Conservation (phyloP, 1,140 invertebrate genomes). For the Panagrolaimus sp. region DNA sequence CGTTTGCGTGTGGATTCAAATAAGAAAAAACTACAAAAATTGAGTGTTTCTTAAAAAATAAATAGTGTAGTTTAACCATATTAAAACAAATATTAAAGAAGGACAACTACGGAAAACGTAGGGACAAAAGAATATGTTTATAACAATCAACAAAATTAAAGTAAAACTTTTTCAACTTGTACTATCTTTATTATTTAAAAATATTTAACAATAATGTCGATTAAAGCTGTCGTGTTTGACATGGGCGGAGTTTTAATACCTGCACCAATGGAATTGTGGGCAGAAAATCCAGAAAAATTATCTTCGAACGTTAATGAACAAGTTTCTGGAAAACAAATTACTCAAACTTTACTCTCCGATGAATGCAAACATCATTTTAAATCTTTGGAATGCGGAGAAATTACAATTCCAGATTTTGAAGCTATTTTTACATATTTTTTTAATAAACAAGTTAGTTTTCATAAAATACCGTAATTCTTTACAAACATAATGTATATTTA, state of each 20-base stretch:
- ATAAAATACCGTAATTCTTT: not conserved
- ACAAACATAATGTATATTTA: not conserved
- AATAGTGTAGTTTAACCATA: too few species aligned
- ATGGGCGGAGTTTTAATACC: conserved; percentile 61
- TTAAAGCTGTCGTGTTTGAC: conserved; percentile 62
- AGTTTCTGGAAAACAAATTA: conserved; percentile 48
- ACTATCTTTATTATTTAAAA: too few species aligned
- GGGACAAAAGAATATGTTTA: too few species aligned
- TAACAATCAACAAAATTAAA: too few species aligned
- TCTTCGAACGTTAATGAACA: conserved; percentile 54
- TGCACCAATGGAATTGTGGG: conserved; percentile 54
- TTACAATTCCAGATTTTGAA: conserved; percentile 54
- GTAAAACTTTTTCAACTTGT: too few species aligned
- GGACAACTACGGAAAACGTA: too few species aligned
- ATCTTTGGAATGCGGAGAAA: conserved; percentile 57
- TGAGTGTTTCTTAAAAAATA: too few species aligned
- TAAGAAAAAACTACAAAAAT: too few species aligned
- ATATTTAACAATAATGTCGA: not conserved
- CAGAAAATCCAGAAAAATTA: conserved; percentile 12
- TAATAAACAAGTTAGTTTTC: conserved; percentile 48
- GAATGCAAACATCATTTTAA: conserved; percentile 56
- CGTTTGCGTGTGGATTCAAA: too few species aligned
- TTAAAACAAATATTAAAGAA: too few species aligned
- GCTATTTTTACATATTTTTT: conserved; percentile 56
- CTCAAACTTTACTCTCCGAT: conserved; percentile 45